Evolutionary conservation across 2,888 invertebrate species (phyloP).

Genomic region (Ectemnius continuus): DNA sequence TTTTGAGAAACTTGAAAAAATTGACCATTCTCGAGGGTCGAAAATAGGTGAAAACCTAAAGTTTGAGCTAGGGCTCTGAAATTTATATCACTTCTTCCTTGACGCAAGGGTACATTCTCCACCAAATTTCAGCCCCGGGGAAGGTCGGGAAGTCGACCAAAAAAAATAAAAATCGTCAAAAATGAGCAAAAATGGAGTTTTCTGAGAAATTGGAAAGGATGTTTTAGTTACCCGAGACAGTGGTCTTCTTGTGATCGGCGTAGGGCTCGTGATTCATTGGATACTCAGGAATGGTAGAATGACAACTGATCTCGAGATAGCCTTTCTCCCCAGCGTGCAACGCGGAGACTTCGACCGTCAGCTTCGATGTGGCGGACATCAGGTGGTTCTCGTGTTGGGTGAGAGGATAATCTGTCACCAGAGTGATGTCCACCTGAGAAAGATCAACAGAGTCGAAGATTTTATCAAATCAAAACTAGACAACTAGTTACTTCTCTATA

Average conservation of each 20-base stretch:
- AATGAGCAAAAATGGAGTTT: too few relatives aligned
- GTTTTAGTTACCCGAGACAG: conserved; percentile 84
- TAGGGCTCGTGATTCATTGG: conserved; percentile 85
- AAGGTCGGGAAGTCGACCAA: too few relatives aligned
- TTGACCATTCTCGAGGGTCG: too few relatives aligned
- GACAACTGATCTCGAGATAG: conserved; percentile 85
- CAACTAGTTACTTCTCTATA: too few relatives aligned
- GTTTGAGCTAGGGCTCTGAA: too few relatives aligned
- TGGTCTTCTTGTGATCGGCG: conserved; percentile 86
- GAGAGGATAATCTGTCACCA: conserved; percentile 68
- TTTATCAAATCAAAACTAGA: too few relatives aligned
- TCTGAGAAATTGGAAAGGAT: not conserved
- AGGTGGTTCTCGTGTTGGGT: conserved; percentile 61
- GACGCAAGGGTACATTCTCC: too few relatives aligned
- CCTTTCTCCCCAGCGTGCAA: conserved; percentile 86
- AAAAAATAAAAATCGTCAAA: too few relatives aligned
- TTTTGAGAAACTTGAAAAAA: too few relatives aligned
- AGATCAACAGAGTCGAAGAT: not conserved
- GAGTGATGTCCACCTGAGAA: conserved; percentile 68
- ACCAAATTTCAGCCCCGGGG: too few relatives aligned
- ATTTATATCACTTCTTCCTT: too few relatives aligned
- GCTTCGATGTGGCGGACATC: conserved; percentile 82
- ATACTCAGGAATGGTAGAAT: conserved; percentile 88
- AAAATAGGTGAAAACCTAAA: too few relatives aligned
- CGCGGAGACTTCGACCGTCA: conserved; percentile 87